Evolutionary conservation across 2,888 invertebrate species (phyloP).

Genomic region (Brachyptera putata): DNA sequence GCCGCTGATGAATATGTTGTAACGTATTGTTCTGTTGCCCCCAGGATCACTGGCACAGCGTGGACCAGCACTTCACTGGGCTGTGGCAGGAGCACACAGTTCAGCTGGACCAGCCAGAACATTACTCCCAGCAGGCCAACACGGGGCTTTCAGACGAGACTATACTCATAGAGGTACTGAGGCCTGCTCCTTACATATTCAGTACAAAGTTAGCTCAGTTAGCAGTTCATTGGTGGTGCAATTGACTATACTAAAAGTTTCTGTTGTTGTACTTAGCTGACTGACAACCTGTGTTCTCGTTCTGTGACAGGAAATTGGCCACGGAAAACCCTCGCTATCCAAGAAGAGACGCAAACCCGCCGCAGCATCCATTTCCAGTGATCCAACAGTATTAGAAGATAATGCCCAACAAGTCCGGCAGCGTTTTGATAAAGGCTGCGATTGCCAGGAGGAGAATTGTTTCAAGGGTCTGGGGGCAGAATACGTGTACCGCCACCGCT

Average conservation of each 20-base stretch:
- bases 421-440: slow-evolving; percentile 66
- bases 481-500: slow-evolving; percentile 67
- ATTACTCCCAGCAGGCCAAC: slow-evolving; percentile 18
- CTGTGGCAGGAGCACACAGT: slow-evolving; percentile 65
- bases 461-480: slow-evolving; percentile 71
- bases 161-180: not conserved
- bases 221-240: not conserved
- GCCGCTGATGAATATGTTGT: too few relatives aligned
- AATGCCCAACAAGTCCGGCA: slow-evolving; percentile 64
- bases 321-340: not conserved
- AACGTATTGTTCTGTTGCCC: too few relatives aligned
- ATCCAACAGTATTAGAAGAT: slow-evolving; percentile 64
- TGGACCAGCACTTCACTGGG: slow-evolving; percentile 53
- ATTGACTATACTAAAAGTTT: too few relatives aligned
- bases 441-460: slow-evolving; percentile 71
- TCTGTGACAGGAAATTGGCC: not conserved
- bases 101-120: slow-evolving; percentile 48
- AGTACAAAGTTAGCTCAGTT: not conserved
- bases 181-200: not conserved
- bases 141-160: too few relatives aligned
- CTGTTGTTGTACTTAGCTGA: too few relatives aligned
- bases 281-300: not conserved
- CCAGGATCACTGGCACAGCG: slow-evolving; percentile 44
- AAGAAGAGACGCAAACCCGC: not conserved
- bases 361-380: slow-evolving; percentile 43